Evolutionary conservation across 2,888 invertebrate genomes (phyloP), one percentile per base, ranked within the genome.

Genomic region (Drosophila subsilvestris): DNA sequence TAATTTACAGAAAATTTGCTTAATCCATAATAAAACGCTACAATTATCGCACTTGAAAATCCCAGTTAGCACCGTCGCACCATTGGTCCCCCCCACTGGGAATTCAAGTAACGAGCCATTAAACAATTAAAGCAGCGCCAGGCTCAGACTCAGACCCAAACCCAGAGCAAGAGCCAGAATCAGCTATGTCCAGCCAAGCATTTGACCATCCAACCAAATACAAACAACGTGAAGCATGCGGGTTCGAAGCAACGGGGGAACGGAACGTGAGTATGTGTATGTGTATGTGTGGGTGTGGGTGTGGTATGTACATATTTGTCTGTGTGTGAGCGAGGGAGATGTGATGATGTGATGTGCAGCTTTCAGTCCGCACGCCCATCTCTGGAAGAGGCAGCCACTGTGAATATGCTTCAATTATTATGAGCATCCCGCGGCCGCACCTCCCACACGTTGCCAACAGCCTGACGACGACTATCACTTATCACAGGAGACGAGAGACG

Each of bases 321-420:
- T 57, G 29, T 17, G 51, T 51, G 50, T n/a, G 14, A 10, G 10
- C 25, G 57, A 18, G 43, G 27, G 27, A 27, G 27, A 27, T 43
- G 32, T 25, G 47, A 37, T 57, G 67, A 37, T 58, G 67, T 29
- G 48, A 43, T 63, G 47, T 56, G 57, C 18, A 69, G 65, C 18
- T 74, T 45, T 58, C 66, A 58, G 45, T 58, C 68, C 60, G 49
- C 62, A 62, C 66, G 60, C 68, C 56, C 63, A 58, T 53, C 42
- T 49, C 42, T 29, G 49, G 27, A 47, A 45, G 67, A 58, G 68
- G 60, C 65, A 73, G 56, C 59, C 69, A 55, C 54, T 85, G 82
- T 66, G 63, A 86, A 83, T 86, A 88, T 88, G 86, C 83, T 88
- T 88, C 88, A 83, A 86, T 88, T 83, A 88, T 83, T 80, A 80